phyloP scores from a whole-genome alignment of 2,797 vertebrate species.

The Catostomus latipinnis region DNA sequence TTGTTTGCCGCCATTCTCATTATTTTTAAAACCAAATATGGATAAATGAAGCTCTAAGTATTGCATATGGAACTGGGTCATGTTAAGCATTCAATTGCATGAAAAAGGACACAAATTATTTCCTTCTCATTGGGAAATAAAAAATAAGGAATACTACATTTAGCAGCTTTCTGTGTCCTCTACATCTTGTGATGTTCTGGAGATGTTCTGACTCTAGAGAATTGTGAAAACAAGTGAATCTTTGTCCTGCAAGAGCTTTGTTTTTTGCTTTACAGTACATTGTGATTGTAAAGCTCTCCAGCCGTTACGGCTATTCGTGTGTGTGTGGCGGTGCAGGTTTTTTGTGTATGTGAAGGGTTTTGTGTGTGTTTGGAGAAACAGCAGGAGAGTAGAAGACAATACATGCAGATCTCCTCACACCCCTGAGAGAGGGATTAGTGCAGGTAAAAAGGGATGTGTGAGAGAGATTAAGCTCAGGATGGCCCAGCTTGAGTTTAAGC shows the following conservation, averaged over 20 bases:
- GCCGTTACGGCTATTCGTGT: conserved; percentile 35
- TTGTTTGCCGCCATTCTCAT: background rate
- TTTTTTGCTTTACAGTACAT: conserved; percentile 31
- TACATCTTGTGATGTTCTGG: background rate
- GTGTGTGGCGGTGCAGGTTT: conserved; percentile 37
- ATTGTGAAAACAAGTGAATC: background rate
- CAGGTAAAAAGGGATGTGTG: conserved; percentile 52
- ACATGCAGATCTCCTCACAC: conserved; percentile 52
- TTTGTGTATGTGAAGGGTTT: conserved; percentile 39
- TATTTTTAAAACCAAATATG: background rate
- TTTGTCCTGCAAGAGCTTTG: conserved; percentile 40
- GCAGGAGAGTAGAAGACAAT: conserved; percentile 53
- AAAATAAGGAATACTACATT: background rate
- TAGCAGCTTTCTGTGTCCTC: background rate
- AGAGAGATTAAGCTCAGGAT: conserved; percentile 47
- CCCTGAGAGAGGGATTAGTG: conserved; percentile 43
- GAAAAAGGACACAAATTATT: background rate
- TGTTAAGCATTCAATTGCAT: background rate
- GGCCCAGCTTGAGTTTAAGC: conserved; percentile 48
- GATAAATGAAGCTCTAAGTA: background rate
- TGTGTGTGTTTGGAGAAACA: conserved; percentile 41
- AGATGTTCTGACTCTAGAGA: background rate
- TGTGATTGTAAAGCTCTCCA: conserved; percentile 52
- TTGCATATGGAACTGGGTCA: background rate
- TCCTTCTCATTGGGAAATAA: background rate